Evolutionary conservation across 1,140 invertebrate species (phyloP), one percentile per base, ranked within the genome.

Genomic region (Pseudomyrmex sp.): DNA sequence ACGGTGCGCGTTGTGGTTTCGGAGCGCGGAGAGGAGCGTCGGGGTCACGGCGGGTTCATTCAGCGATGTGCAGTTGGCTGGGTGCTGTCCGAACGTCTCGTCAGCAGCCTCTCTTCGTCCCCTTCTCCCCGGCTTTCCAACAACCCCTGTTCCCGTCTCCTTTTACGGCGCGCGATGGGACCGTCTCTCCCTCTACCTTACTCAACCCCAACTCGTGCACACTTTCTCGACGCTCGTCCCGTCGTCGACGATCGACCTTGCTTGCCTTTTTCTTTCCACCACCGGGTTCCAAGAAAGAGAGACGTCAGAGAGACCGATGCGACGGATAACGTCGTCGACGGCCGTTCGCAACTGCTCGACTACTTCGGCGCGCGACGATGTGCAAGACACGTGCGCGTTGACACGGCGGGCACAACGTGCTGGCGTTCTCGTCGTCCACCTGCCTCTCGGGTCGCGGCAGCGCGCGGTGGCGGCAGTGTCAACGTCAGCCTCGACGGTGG

Each of bases 1-100:
- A 20, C 70, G 66, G 56, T 62, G 26, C 35, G 35, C 35, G 86
- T 61, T 50, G 63, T 63, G 56, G 61, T 62, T 82, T 23, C 56
- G 54, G 54, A 65, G 59, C 59, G 69, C 50, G 61, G 83, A 52
- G 83, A 52, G 59, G 77, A 75, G 59, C 46, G 50, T 77, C 63
- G 90, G 85, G 90, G 91, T 91, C 90, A 91, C 52, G 89, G 83
- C 83, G 85, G 86, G 91, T 92, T 92, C 91, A 92, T 92, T 92
- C 87, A 92, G 90, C 88, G 88, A 85, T 65, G 87, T 82, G 72
- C 20, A 83, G 84, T 77, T 90, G 63, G 73, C 86, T 80, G 88
- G 79, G 58, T 83, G 69, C 73, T 56, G 70, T 26, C 61, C 62
- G 56, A 85, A 7, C 69, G 52, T 66, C 46, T 62, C 23, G 52